Conservation (phyloP, 2,888 invertebrate genomes). For the Conistra vaccinii region DNA sequence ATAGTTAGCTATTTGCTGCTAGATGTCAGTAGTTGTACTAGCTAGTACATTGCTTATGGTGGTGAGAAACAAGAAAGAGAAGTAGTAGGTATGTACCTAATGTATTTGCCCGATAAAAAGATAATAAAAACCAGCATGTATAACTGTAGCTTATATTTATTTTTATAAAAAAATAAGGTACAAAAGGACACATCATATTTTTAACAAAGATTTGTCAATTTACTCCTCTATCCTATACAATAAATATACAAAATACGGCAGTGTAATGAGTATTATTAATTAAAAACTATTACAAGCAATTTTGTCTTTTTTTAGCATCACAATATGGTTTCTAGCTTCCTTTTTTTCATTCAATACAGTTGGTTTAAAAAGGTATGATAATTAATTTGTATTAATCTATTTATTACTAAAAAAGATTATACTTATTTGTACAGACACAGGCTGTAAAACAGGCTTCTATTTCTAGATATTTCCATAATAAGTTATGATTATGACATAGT, state of each 20-base stretch:
- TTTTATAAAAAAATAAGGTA: slow-evolving; percentile 84
- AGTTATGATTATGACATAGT: slow-evolving; percentile 61
- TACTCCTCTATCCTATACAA: slow-evolving; percentile 66
- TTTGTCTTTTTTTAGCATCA: slow-evolving; percentile 66
- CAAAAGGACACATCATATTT: slow-evolving; percentile 80
- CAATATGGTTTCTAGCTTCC: slow-evolving; percentile 63
- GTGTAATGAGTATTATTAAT: slow-evolving; percentile 74
- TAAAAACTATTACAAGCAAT: slow-evolving; percentile 64
- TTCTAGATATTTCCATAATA: slow-evolving; percentile 46
- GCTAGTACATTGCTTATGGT: neutral
- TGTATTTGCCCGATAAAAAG: neutral
- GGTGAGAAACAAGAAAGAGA: neutral
- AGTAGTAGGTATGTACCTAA: neutral
- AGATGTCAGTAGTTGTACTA: slow-evolving; percentile 15
- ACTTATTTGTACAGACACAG: slow-evolving; percentile 23
- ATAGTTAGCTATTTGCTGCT: neutral
- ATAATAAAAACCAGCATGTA: slow-evolving; percentile 29
- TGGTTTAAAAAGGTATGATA: slow-evolving; percentile 23
- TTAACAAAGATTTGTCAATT: slow-evolving; percentile 65
- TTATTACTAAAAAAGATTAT: slow-evolving; percentile 38
- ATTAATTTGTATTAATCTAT: slow-evolving; percentile 35
- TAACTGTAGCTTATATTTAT: slow-evolving; percentile 69
- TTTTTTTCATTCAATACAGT: slow-evolving; percentile 38
- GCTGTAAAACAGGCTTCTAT: slow-evolving; percentile 32
- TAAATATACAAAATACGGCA: slow-evolving; percentile 72